Conservation (phyloP, 2,113 vertebrate species). For the Ursus arctos region DNA sequence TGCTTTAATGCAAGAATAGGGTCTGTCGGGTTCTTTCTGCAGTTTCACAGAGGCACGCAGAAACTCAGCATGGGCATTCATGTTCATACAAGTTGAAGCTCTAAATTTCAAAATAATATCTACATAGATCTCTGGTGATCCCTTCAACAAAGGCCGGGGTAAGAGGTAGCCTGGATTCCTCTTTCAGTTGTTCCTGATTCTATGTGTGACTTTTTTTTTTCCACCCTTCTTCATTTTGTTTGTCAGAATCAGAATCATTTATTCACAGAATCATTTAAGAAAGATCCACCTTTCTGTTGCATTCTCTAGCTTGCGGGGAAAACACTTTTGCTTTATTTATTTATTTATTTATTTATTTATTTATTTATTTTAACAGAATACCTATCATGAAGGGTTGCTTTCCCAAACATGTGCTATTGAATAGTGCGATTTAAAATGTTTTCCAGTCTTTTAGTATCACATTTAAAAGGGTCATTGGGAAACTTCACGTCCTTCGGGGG, state of each 20-base stretch:
- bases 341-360: slow-evolving; percentile 46
- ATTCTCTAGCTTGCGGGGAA: slow-evolving; percentile 1
- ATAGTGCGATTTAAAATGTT: slow-evolving; percentile 32
- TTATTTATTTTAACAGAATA: slow-evolving; percentile 4
- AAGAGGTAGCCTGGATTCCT: slow-evolving; percentile 23
- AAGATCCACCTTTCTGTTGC: neutral
- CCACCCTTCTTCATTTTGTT: neutral
- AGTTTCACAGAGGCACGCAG: slow-evolving; percentile 86
- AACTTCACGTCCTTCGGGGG: neutral
- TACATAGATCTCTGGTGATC: slow-evolving; percentile 63
- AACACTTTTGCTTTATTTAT: neutral
- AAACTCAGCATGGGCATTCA: slow-evolving; percentile 76
- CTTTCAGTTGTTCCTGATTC: slow-evolving; percentile 44
- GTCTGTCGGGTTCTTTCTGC: slow-evolving; percentile 85
- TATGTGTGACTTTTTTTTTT: neutral
- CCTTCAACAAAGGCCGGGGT: slow-evolving; percentile 47
- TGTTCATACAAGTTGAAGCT: slow-evolving; percentile 77
- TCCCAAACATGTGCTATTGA: neutral
- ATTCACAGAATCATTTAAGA: slow-evolving; percentile 47
- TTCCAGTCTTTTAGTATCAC: neutral
- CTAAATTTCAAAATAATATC: slow-evolving; percentile 78
- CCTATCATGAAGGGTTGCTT: neutral
- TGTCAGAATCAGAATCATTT: neutral
- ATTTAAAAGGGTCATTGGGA: neutral
- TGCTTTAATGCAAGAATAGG: slow-evolving; percentile 88